Base-by-base conservation (phyloP, 2,797 vertebrate species). In the Gastrophryne carolinensis region DNA sequence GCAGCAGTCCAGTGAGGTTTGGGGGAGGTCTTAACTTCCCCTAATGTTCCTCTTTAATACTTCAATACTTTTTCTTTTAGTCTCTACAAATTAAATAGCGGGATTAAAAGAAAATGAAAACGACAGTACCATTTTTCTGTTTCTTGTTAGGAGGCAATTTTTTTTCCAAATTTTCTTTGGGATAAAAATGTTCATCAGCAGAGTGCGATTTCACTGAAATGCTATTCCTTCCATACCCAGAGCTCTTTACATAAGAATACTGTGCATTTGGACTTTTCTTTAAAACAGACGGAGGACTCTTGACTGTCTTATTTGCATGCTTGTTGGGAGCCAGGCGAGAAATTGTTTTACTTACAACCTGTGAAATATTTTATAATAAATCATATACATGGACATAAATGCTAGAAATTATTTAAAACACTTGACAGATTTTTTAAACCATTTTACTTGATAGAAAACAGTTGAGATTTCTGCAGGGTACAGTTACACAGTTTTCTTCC, bases 211-310 rank as follows among this genome's bases (percentile, higher is more conserved):
- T 91, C 19, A 85, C 75, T 8, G 75, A 65, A 15, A 83, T 83
- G 81, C 27, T 82, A 7, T 79, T 26, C 81, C 87, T 91, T 34
- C 88, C 90, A 72, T 88, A 89, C 9, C 89, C 90, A 77, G 89
- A 92, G 81, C 85, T 88, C 78, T 84, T 87, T 67, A 86, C 85
- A 53, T 84, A 62, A 2, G 83, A 79, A 66, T 84, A 84, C 29
- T 80, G 50, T 75, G 83, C 66, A 63, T 49, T 80, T 0, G 83
- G 78, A 37, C 79, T 35, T 71, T 89, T 93, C 79, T 86, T 90
- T 73, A 76, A 79, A 58, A 82, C 47, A 61, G 85, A 34, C 73
- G 80, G 65, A 72, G 82, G 62, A 81, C 82, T 89, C 84, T 67
- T 87, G 27, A 76, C 62, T 26, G 79, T 89, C 63, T 87, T 91